These are phyloP conservation scores for Trinorchestia longiramus DNA, from an alignment of 1,140 invertebrate species.

Conservation along the genomic window DNA sequence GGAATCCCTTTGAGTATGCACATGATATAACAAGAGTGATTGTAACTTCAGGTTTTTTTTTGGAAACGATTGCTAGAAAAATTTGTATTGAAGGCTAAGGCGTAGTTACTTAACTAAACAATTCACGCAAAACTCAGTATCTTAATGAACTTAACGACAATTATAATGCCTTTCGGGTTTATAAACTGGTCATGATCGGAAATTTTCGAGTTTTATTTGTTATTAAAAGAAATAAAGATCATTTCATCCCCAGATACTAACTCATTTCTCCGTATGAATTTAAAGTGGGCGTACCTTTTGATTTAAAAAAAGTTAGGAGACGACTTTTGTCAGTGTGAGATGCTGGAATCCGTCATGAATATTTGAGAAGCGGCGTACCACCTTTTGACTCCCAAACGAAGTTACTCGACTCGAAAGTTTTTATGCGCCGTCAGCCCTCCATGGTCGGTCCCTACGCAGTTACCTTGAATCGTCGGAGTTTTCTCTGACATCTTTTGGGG, in stretches of 20 bases:
- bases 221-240: too few relatives aligned
- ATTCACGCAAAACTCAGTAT: too few relatives aligned
- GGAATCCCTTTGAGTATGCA: not conserved
- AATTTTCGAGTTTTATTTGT: too few relatives aligned
- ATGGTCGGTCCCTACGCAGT: not conserved
- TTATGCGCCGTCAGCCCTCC: not conserved
- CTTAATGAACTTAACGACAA: too few relatives aligned
- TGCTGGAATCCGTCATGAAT: not conserved
- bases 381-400: constrained; percentile 29
- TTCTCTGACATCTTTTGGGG: not conserved
- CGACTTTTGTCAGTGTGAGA: not conserved
- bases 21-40: not conserved
- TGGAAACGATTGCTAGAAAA: too few relatives aligned
- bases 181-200: too few relatives aligned
- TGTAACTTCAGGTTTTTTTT: not conserved
- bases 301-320: not conserved
- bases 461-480: constrained; percentile 14
- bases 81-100: too few relatives aligned
- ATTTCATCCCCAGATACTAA: too few relatives aligned
- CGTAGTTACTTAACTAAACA: too few relatives aligned
- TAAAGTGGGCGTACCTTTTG: not conserved
- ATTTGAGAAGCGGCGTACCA: constrained; percentile 16
- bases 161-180: too few relatives aligned
- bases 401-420: constrained; percentile 27
- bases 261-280: not conserved